Base-by-base conservation (phyloP, 1,140 invertebrate genomes). In the Portunus trituberculatus region DNA sequence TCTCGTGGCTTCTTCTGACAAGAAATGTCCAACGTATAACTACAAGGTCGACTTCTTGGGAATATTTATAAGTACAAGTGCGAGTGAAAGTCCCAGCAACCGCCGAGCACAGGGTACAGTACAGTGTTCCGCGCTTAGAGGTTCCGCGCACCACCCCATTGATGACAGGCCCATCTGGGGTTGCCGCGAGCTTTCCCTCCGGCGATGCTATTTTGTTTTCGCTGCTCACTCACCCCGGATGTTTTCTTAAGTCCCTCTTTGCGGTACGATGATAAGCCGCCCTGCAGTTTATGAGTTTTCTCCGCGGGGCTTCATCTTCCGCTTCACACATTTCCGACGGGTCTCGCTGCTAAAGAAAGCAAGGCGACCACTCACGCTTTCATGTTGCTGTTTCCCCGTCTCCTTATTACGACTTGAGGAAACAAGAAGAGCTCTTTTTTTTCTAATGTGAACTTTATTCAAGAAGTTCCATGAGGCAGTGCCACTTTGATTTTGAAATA, bases 201-300 rank as follows among this genome's bases (percentile, higher is more conserved):
- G 67, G 67, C 67, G 67, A n/a, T 76, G n/a, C 67, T 76, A 76
- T 76, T 76, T n/a, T 76, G 67, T 76, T 76, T 76, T 76, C 20
- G 25, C 67, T 76, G 67, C 67, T 76, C 67, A 76, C 67, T 76
- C 67, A 76, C 67, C 67, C 67, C 67, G 67, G 67, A 76, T 76
- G 67, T 76, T 76, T 76, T 76, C n/a, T n/a, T 76, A 76, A 76
- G 67, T n/a, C 67, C 10, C 52, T 59, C 3, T 59, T 59, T 76
- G 67, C 67, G 67, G 67, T 76, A n/a, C 67, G 67, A 76, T 76
- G 67, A 76, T 76, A n/a, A n/a, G 20, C n/a, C 67, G 67, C 20
- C 20, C 20, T 76, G 67, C n/a, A 25, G 12, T 59, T 59, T 59
- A 59, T 20, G 52, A 59, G 52, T 16, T 12, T 76, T 76, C 67